Percentiles rank a stretch among this genome's conserved stretches.
These are phyloP conservation scores for Cacoxenus indagator DNA, from an alignment of 2,888 invertebrate species.

Conservation along the genomic window DNA sequence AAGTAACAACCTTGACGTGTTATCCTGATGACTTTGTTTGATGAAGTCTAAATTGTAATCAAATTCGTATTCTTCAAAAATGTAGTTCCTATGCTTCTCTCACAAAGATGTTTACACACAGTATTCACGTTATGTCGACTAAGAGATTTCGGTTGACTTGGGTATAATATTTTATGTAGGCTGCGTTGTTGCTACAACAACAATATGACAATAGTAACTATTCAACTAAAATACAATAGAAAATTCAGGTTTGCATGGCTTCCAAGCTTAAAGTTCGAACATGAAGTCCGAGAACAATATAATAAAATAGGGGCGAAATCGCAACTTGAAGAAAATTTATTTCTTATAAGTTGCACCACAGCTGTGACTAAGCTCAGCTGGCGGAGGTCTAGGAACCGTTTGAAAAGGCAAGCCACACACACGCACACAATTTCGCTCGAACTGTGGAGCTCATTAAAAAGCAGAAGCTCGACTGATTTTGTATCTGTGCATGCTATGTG, in stretches of 20 bases:
- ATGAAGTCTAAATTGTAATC: too few species aligned
- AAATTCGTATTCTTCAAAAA: background rate
- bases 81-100: background rate
- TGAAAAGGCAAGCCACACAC: background rate
- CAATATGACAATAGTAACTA: background rate
- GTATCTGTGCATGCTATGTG: conserved; percentile 27
- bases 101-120: conserved; percentile 8
- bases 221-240: conserved; percentile 3
- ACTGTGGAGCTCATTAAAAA: conserved; percentile 20
- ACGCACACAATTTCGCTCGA: background rate
- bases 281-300: background rate
- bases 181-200: background rate
- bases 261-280: background rate
- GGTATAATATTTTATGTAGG: conserved; percentile 1
- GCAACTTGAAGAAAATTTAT: background rate
- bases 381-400: background rate
- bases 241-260: conserved; percentile 5
- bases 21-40: too few species aligned
- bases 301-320: background rate
- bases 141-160: conserved; percentile 9
- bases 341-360: background rate
- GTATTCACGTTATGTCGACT: background rate
- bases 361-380: conserved; percentile 18
- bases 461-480: conserved; percentile 19
- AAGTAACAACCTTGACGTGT: too few species aligned